Base-by-base conservation (phyloP, 2,888 invertebrate genomes). In the Leuctra nigra region DNA sequence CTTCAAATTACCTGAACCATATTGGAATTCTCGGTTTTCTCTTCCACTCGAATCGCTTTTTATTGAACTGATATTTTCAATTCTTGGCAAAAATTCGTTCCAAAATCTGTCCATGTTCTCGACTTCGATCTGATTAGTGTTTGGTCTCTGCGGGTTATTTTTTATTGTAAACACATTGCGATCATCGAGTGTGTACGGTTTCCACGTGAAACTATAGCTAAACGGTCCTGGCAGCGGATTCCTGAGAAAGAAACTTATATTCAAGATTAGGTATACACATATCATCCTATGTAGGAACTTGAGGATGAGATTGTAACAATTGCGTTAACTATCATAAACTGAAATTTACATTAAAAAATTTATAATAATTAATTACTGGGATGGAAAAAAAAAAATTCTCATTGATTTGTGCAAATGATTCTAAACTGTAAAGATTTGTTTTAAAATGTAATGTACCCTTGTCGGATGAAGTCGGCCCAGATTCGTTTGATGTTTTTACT, bases 141-240 rank as follows among this genome's bases (percentile, higher is more conserved):
- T 48, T 29, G 48, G 33, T 9, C 48, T 25, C 25, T 48, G 48
- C 33, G 29, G 29, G 14, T 48, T 48, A 20, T 33, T 59, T 53
- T 63, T 61, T 25, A 66, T 59, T 7, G 61, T 56, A 24, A 65
- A 59, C 53, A 61, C 63, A 52, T 63, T 64, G 16, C 62, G 59
- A n/a, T 59, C 61, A 6, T 61, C 57, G 66, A 62, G 73, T 76
- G 66, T 84, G 7, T 63, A 85, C 18, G 78, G 76, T 60, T 74
- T 72, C 86, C 87, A 87, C 11, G 73, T 71, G 47, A 77, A 75
- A 52, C 68, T 67, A 58, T 66, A 68, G 1, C 68, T 66, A 53
- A 65, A 66, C 1, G 67, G 66, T 23, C 73, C 74, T 1, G 76
- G 73, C 13, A 77, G 79, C 16, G 85, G 84, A 64, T 80, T 79